Conservation (phyloP, 2,888 invertebrate genomes). For the Anticlea derivata region DNA sequence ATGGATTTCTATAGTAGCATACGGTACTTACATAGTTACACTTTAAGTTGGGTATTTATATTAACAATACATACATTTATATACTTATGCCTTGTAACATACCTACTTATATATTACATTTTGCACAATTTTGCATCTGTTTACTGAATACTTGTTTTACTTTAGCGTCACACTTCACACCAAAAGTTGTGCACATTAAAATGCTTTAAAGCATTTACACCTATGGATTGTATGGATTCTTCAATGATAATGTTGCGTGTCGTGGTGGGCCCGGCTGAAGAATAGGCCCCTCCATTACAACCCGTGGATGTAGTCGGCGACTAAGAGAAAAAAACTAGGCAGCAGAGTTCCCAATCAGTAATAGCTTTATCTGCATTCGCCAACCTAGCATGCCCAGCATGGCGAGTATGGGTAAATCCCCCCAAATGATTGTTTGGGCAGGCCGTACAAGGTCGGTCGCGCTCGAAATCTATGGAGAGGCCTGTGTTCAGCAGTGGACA, state of each 20-base stretch:
- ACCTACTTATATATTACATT: conserved; percentile 67
- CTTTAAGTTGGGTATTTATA: conserved; percentile 76
- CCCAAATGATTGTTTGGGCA: too few relatives aligned
- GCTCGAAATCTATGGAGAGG: too few relatives aligned
- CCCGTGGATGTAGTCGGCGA: too few relatives aligned
- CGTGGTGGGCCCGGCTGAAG: too few relatives aligned
- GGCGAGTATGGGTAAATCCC: too few relatives aligned
- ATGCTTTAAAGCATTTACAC: not conserved
- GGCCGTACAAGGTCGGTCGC: too few relatives aligned
- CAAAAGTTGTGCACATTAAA: conserved; percentile 7
- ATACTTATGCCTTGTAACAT: conserved; percentile 48
- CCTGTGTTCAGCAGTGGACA: too few relatives aligned
- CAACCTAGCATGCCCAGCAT: too few relatives aligned
- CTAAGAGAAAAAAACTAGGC: too few relatives aligned
- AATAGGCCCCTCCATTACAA: too few relatives aligned
- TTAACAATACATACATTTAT: conserved; percentile 76
- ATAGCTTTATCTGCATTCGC: too few relatives aligned
- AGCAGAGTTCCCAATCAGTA: too few relatives aligned
- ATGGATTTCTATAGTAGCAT: conserved; percentile 70
- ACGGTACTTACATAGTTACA: conserved; percentile 70
- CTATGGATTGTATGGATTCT: not conserved
- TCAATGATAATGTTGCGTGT: not conserved
- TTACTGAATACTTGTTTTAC: conserved; percentile 15
- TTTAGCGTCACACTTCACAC: conserved; percentile 30
- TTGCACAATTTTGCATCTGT: conserved; percentile 53